A percentile compares a stretch with the other conserved stretches of the same genome.
Evolutionary conservation across 2,113 vertebrate genomes (phyloP).

Genomic region (Laticauda laticaudata): DNA sequence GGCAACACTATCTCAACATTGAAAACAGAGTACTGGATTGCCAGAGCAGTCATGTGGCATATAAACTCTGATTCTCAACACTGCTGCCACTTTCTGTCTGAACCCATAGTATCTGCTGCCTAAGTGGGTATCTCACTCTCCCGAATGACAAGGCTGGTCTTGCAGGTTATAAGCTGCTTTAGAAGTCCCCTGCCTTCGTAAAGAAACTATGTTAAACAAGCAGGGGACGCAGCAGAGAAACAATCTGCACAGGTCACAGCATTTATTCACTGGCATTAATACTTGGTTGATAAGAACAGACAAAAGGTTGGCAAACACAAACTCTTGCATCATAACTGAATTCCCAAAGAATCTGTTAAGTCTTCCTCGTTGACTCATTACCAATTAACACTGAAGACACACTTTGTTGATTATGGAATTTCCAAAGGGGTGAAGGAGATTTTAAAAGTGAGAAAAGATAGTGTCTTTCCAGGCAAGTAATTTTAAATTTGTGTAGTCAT

Average conservation of each 20-base stretch:
- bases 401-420: background rate
- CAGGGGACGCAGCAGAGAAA: background rate
- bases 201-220: background rate
- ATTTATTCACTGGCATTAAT: background rate
- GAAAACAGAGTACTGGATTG: background rate
- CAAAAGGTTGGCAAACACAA: background rate
- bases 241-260: background rate
- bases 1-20: background rate
- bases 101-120: background rate
- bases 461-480: background rate
- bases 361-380: background rate
- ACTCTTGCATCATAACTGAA: background rate
- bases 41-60: background rate
- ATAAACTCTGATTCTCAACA: background rate
- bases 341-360: background rate
- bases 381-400: background rate
- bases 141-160: background rate
- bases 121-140: background rate
- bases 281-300: background rate
- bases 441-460: background rate
- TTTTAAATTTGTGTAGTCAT: background rate
- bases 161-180: background rate
- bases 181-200: background rate
- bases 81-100: background rate
- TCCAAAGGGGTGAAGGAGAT: background rate